Conservation (phyloP, 2,113 vertebrate species). For the Chascanopsetta lugubris region DNA sequence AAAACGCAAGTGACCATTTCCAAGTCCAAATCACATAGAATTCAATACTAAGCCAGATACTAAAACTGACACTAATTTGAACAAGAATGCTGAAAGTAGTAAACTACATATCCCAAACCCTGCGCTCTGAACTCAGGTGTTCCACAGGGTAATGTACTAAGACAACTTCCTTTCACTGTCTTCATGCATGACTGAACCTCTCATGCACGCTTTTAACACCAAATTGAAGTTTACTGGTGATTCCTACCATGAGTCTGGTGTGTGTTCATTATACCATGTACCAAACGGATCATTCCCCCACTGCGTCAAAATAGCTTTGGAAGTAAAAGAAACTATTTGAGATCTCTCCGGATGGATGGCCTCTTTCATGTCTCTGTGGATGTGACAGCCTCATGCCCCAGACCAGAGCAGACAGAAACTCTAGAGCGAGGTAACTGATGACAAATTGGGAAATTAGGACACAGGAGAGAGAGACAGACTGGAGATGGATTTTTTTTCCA, state of each 20-base stretch:
- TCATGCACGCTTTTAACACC: not conserved
- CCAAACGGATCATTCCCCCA: not conserved
- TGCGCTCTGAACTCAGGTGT: no score
- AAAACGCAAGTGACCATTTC: no score
- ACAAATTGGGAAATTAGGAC: conserved; percentile 55
- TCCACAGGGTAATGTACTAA: no score
- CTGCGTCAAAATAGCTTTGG: conserved; percentile 41
- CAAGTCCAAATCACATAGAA: no score
- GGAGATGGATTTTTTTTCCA: conserved; percentile 31
- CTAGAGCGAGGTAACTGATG: conserved; percentile 32
- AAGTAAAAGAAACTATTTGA: conserved; percentile 44
- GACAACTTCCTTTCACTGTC: no score
- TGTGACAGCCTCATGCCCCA: conserved; percentile 37
- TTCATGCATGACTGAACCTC: no score
- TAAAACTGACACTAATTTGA: no score
- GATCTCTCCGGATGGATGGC: conserved; percentile 37
- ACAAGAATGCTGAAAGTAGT: no score
- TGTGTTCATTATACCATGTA: not conserved
- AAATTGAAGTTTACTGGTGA: not conserved
- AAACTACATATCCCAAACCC: no score
- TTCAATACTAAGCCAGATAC: no score
- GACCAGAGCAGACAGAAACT: conserved; percentile 37
- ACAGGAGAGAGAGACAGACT: conserved; percentile 29
- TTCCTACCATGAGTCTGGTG: not conserved
- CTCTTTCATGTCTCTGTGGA: conserved; percentile 40